phyloP scores from a whole-genome alignment of 2,113 vertebrate genomes.

The Proterorhinus semilunaris region DNA sequence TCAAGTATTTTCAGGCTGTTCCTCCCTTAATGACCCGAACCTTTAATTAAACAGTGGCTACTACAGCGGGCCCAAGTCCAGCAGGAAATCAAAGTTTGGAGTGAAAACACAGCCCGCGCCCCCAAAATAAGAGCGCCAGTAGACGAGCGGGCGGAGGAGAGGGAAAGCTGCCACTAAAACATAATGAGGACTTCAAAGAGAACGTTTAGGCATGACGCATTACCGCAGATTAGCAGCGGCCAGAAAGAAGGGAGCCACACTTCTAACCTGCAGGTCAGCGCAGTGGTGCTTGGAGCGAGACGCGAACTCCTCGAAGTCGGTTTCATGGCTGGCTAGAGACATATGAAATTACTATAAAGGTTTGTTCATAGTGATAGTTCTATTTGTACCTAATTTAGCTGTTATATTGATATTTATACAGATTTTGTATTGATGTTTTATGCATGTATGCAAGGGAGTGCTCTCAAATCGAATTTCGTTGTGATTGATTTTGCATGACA shows the following conservation, averaged over 20 bases:
- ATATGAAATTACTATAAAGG: constrained; percentile 16
- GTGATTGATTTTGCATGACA: too few species aligned
- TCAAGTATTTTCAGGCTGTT: constrained; percentile 31
- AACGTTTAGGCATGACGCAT: constrained; percentile 30
- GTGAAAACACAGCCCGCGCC: constrained; percentile 19
- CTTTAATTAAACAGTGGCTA: constrained; percentile 47
- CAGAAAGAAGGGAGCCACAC: constrained; percentile 25
- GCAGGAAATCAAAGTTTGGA: constrained; percentile 52
- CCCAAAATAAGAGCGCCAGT: constrained; percentile 25
- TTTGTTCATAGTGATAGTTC: neutral
- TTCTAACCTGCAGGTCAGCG: constrained; percentile 45
- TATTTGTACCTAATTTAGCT: neutral
- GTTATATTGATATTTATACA: too few species aligned
- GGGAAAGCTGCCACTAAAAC: constrained; percentile 31
- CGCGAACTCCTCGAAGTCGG: constrained; percentile 17
- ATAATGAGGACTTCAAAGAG: constrained; percentile 45
- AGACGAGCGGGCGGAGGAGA: constrained; percentile 17
- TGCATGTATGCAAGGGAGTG: too few species aligned
- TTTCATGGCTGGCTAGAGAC: constrained; percentile 42
- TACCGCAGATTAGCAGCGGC: constrained; percentile 14
- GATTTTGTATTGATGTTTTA: too few species aligned
- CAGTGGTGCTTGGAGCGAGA: constrained; percentile 14
- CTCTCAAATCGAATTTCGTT: too few species aligned
- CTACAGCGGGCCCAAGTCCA: constrained; percentile 25
- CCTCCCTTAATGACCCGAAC: constrained; percentile 49